These are phyloP conservation scores for Brachystomella parvula DNA, from an alignment of 1,140 invertebrate species.

Conservation along the genomic window DNA sequence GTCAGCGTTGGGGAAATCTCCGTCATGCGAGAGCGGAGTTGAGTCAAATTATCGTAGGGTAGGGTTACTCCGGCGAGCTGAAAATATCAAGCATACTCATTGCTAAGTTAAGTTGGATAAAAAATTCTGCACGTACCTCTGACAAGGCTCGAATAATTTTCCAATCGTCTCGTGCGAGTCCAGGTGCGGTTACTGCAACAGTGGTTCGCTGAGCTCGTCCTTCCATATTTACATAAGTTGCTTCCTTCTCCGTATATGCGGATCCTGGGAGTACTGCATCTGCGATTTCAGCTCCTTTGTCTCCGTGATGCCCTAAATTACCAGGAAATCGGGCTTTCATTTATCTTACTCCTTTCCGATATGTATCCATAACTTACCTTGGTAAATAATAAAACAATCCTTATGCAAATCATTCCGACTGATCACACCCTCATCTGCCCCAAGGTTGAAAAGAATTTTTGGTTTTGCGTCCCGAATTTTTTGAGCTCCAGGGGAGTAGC, in stretches of 20 bases:
- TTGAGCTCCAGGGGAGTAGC: constrained; percentile 73
- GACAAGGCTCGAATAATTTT: constrained; percentile 89
- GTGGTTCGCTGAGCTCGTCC: constrained; percentile 90
- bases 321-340: background rate
- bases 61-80: constrained; percentile 71
- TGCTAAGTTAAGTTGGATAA: no score
- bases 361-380: constrained; percentile 51
- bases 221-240: constrained; percentile 94
- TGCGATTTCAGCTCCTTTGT: constrained; percentile 82
- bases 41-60: constrained; percentile 80
- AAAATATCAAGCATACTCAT: constrained; percentile 32
- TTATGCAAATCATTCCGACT: constrained; percentile 66
- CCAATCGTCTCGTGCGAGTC: constrained; percentile 93
- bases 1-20: constrained; percentile 83
- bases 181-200: constrained; percentile 84
- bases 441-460: constrained; percentile 80
- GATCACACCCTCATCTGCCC: constrained; percentile 80
- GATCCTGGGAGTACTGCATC: constrained; percentile 91
- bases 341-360: background rate
- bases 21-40: constrained; percentile 70
- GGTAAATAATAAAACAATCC: constrained; percentile 85
- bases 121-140: constrained; percentile 50
- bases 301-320: constrained; percentile 82
- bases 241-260: constrained; percentile 98
- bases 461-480: constrained; percentile 60